Base-by-base conservation (phyloP, 2,888 invertebrate genomes). In the Theretra japonica region DNA sequence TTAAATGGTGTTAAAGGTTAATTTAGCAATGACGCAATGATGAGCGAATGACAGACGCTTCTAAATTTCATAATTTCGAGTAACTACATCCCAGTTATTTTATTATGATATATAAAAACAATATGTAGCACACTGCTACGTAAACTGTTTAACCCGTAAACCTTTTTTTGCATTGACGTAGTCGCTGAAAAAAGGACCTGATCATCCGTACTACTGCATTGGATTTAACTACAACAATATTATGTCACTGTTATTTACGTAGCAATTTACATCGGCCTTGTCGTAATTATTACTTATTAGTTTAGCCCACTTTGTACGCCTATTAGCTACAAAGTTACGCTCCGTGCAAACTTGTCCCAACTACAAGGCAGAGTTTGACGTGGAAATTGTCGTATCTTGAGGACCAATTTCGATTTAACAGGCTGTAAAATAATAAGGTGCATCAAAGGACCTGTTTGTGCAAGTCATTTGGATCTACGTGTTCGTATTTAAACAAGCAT, bases 261-360 rank as follows among this genome's bases (percentile, higher is more conserved):
- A 53, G n/a, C n/a, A n/a, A 17, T 4, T 19, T 19, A n/a, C 5
- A 53, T n/a, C 53, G n/a, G 15, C 41, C 41, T 19, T n/a, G 53
- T 3, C 4, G 53, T 53, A 53, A 53, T 53, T 53, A 53, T 53
- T n/a, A 53, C 53, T 53, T 53, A 53, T 53, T 53, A 53, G 53
- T n/a, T 53, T n/a, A 6, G 53, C 19, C 53, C 53, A 53, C 53
- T 53, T 53, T n/a, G 53, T 4, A 4, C 1, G 5, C 53, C 53
- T 53, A 53, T 53, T 53, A 53, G 53, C 7, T 53, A 53, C 53
- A n/a, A 53, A 53, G 53, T 53, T 53, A 53, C 41, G 41, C 53
- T 53, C 53, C n/a, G 6, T 53, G 19, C n/a, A 53, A 53, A 53
- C 53, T 53, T 53, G 53, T 41, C 41, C 53, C 53, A 53, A 53